Evolutionary conservation across 2,113 vertebrate species (phyloP).

Genomic region (Limanda limanda): DNA sequence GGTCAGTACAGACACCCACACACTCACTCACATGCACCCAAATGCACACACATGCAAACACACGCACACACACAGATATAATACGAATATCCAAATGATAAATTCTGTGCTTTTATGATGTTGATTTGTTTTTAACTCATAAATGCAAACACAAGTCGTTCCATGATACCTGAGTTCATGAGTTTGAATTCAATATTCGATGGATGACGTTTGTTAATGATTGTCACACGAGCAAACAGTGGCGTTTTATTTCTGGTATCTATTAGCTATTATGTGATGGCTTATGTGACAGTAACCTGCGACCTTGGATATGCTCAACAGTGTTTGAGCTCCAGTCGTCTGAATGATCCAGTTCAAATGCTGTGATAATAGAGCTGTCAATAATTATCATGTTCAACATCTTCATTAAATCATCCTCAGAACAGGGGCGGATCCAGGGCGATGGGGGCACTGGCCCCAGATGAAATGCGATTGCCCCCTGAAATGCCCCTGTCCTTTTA

Average conservation of each 20-base stretch:
- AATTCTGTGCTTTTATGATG: too few relatives aligned
- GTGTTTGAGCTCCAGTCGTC: not conserved
- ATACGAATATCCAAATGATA: too few relatives aligned
- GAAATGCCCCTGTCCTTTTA: too few relatives aligned
- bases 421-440: too few relatives aligned
- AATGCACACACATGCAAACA: not conserved
- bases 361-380: not conserved
- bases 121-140: not conserved
- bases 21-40: not conserved
- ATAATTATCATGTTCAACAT: not conserved
- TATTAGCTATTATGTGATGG: not conserved
- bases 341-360: not conserved
- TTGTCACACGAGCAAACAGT: conserved; percentile 2
- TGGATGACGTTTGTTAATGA: conserved; percentile 13
- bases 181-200: not conserved
- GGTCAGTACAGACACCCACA: conserved; percentile 78
- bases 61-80: conserved; percentile 5
- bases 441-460: too few relatives aligned
- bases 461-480: too few relatives aligned
- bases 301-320: not conserved
- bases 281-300: not conserved
- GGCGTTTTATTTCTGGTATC: conserved; percentile 2
- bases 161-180: not conserved
- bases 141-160: not conserved
- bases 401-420: not conserved